Evolutionary conservation across 2,113 vertebrate species (phyloP).

Genomic region (Isichthys henryi): DNA sequence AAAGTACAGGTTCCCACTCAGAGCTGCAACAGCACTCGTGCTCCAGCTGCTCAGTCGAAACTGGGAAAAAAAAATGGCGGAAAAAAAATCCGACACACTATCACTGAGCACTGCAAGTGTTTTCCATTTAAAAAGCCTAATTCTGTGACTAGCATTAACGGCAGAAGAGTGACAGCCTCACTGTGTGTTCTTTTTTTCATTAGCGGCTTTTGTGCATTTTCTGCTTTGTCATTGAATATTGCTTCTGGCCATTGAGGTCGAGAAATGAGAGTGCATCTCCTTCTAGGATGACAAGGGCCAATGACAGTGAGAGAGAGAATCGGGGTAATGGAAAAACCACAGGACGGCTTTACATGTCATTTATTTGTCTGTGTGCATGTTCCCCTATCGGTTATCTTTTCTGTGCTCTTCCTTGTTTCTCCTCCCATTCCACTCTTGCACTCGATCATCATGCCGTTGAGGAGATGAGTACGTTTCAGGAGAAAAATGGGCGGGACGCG

Average conservation of each 20-base stretch:
- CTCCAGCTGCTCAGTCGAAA: neutral
- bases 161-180: neutral
- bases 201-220: neutral
- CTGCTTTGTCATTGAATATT: slow-evolving; percentile 4
- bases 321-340: slow-evolving; percentile 8
- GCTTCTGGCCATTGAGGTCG: neutral
- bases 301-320: neutral
- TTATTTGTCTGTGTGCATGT: too few species aligned
- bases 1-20: neutral
- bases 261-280: slow-evolving; percentile 15
- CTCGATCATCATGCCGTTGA: neutral
- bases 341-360: neutral
- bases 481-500: neutral
- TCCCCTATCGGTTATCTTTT: too few species aligned
- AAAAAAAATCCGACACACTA: neutral
- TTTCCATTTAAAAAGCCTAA: neutral
- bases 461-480: neutral
- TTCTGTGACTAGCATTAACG: neutral
- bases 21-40: neutral
- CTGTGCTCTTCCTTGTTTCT: too few species aligned
- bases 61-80: neutral
- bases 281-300: slow-evolving; percentile 20
- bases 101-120: neutral
- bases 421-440: neutral
- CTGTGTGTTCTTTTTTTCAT: neutral